Conservation (phyloP, 2,797 vertebrate species). For the Champsocephalus esox region DNA sequence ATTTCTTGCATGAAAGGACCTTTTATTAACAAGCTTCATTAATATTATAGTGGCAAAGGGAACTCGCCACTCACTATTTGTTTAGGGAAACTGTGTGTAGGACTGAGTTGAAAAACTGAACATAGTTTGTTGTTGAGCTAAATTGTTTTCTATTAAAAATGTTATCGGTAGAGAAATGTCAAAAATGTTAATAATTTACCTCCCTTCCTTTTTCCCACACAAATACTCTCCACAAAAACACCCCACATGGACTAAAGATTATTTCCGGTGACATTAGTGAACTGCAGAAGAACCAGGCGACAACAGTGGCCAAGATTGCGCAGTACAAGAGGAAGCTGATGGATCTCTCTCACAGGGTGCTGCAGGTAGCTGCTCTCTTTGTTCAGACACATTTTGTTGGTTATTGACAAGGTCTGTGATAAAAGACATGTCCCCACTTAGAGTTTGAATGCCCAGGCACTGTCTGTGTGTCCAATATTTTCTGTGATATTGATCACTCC, state of each 20-base stretch:
- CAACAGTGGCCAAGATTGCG: constrained; percentile 96
- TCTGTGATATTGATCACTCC: constrained; percentile 6
- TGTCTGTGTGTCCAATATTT: not conserved
- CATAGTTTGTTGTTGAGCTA: too few relatives aligned
- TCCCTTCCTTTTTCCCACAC: constrained; percentile 14
- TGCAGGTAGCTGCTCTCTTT: constrained; percentile 87
- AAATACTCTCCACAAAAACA: not conserved
- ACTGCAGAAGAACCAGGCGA: constrained; percentile 97
- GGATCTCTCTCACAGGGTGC: constrained; percentile 95
- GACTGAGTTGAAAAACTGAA: not conserved
- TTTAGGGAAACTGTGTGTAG: too few relatives aligned
- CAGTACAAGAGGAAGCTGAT: constrained; percentile 99
- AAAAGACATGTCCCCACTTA: not conserved
- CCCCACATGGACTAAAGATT: constrained; percentile 83
- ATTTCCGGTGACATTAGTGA: constrained; percentile 97
- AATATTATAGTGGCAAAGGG: not conserved
- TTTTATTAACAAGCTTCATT: too few relatives aligned
- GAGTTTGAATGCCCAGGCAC: constrained; percentile 8
- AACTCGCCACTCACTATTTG: not conserved
- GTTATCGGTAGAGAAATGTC: not conserved
- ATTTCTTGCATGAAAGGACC: too few relatives aligned
- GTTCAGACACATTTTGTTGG: not conserved
- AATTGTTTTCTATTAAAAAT: too few relatives aligned
- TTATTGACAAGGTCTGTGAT: not conserved
- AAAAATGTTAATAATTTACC: not conserved